Conservation (phyloP, 2,797 vertebrate species). For the Dicrostonyx torquatus region DNA sequence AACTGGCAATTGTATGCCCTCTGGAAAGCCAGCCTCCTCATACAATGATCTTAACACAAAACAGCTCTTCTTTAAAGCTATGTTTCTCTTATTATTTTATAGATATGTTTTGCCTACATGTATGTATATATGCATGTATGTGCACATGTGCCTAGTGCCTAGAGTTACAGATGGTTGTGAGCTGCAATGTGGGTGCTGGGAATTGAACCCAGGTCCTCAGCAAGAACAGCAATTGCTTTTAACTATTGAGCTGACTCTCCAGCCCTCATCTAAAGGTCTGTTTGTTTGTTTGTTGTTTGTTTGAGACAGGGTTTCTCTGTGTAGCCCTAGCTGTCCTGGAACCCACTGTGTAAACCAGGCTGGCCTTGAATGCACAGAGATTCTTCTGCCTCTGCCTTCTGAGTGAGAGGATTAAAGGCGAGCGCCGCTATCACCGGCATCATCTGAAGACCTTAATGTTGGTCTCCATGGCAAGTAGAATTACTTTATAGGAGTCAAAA, state of each 20-base stretch:
- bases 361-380: not conserved
- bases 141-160: not conserved
- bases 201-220: not conserved
- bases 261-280: not conserved
- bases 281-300: not conserved
- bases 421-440: accelerated
- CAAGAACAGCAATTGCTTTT: not conserved
- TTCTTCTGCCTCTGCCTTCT: not conserved
- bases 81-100: not conserved
- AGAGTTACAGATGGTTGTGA: not conserved
- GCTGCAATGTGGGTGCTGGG: not conserved
- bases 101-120: not conserved
- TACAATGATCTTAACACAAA: not conserved
- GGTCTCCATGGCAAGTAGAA: not conserved
- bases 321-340: not conserved
- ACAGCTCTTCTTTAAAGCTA: not conserved
- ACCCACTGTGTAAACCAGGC: not conserved
- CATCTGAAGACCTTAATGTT: not conserved
- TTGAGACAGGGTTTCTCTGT: not conserved
- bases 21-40: not conserved
- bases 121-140: not conserved
- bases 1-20: not conserved
- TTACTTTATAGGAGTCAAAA: not conserved
- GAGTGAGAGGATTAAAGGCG: not conserved
- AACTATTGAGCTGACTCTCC: not conserved